Conservation (phyloP, 2,113 vertebrate genomes). For the Oryzias curvinotus region DNA sequence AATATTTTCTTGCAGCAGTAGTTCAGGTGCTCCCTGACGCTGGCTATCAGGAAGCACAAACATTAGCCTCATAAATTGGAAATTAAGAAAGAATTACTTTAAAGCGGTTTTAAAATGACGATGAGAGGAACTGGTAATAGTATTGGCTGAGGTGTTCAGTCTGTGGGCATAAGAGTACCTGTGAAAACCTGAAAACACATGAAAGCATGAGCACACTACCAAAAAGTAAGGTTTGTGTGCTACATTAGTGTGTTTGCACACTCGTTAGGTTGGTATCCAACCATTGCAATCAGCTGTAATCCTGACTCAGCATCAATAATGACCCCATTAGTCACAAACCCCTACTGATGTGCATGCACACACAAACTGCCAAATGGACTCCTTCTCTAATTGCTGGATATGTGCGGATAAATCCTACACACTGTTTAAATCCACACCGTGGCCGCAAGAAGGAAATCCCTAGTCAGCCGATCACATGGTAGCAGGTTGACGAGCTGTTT, state of each 20-base stretch:
- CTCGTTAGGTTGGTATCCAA: constrained; percentile 68
- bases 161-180: constrained; percentile 63
- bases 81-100: not conserved
- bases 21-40: constrained; percentile 3
- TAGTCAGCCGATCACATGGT: no score
- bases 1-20: constrained; percentile 33
- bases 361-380: constrained; percentile 57
- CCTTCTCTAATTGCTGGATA: constrained; percentile 49
- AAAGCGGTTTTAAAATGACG: not conserved
- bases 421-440: constrained; percentile 5
- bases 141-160: constrained; percentile 64
- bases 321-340: constrained; percentile 75
- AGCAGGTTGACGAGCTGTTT: no score
- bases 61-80: constrained; percentile 2
- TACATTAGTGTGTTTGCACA: constrained; percentile 26
- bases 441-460: no score
- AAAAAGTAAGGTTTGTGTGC: not conserved
- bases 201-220: constrained; percentile 19
- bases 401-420: constrained; percentile 20
- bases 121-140: constrained; percentile 48
- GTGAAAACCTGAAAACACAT: constrained; percentile 50
- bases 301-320: constrained; percentile 78
- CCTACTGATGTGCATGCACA: constrained; percentile 49
- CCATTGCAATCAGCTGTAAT: constrained; percentile 70
- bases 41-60: constrained; percentile 12